Evolutionary conservation across 2,888 invertebrate species (phyloP).

Genomic region (Odontothrips loti): DNA sequence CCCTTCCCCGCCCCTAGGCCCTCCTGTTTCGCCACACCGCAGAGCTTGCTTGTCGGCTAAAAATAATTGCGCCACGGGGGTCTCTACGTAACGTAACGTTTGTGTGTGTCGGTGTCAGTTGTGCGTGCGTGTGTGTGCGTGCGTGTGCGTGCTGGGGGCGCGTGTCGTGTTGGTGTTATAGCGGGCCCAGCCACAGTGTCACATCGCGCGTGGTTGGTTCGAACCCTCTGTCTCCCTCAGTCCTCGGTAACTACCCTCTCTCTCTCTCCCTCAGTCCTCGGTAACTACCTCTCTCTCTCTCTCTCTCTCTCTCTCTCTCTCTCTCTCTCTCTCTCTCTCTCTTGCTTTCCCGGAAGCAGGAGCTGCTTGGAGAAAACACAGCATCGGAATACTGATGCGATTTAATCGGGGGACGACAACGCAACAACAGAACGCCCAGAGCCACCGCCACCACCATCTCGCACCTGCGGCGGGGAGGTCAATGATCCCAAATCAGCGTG

Average conservation of each 20-base stretch:
- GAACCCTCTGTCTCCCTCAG: background rate
- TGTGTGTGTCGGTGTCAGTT: too few species aligned
- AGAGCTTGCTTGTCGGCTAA: background rate
- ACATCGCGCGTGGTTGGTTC: background rate
- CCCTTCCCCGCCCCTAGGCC: too few species aligned
- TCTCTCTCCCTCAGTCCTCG: background rate
- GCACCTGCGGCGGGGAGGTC: too few species aligned
- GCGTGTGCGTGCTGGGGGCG: background rate
- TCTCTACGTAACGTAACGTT: background rate
- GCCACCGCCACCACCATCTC: too few species aligned
- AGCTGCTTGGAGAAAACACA: too few species aligned
- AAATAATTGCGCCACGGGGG: background rate
- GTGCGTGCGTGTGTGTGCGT: too few species aligned
- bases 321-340: background rate
- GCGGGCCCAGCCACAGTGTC: background rate
- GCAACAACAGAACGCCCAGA: too few species aligned
- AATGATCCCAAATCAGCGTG: too few species aligned
- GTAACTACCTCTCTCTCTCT: too few species aligned
- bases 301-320: background rate
- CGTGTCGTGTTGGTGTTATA: background rate
- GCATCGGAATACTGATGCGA: too few species aligned
- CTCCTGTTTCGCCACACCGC: background rate
- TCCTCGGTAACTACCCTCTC: background rate
- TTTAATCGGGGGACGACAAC: too few species aligned
- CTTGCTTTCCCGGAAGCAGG: background rate